These are phyloP conservation scores for Brevimyrus niger DNA, from an alignment of 2,113 vertebrate genomes.

Conservation along the genomic window DNA sequence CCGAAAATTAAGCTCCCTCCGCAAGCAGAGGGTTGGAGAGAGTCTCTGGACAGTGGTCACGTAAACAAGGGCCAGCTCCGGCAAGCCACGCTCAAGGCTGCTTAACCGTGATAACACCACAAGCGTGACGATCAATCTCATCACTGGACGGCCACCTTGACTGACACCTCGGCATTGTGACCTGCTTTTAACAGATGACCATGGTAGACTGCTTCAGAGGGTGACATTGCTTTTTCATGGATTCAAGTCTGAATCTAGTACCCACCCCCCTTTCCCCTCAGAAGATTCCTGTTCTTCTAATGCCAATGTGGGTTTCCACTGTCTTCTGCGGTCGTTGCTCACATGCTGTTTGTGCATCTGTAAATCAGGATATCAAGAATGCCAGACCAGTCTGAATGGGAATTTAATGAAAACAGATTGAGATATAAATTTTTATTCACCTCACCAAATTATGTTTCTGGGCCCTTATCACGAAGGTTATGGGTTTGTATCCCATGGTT, in stretches of 20 bases:
- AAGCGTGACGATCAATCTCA: neutral
- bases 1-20: neutral
- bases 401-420: neutral
- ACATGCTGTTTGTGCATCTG: neutral
- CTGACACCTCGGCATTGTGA: neutral
- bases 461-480: neutral
- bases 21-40: neutral
- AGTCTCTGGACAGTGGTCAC: neutral
- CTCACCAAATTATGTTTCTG: neutral
- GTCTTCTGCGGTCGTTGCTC: neutral
- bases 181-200: neutral
- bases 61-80: neutral
- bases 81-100: neutral
- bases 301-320: neutral
- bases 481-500: neutral
- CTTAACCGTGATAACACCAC: neutral
- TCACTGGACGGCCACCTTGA: neutral
- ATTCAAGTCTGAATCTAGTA: neutral
- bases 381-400: neutral
- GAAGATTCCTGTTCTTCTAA: neutral
- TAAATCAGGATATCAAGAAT: neutral
- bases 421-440: neutral
- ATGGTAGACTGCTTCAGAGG: neutral
- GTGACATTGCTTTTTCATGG: neutral
- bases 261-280: neutral